Base-by-base conservation (phyloP, 2,113 vertebrate species). In the Dicrurus megarhynchus region DNA sequence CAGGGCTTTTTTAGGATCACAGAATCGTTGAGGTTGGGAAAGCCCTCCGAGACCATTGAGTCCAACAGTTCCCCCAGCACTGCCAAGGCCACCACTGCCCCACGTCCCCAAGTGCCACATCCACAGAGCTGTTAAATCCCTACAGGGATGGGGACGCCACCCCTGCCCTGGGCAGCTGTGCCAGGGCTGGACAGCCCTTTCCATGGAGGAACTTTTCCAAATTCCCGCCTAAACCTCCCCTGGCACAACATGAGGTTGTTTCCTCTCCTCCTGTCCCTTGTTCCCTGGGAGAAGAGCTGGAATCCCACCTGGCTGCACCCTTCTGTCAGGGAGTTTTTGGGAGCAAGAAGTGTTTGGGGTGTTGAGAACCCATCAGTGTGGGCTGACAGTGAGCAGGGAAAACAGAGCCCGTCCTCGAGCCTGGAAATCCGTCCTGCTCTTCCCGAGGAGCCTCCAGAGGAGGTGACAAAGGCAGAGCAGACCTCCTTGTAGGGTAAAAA, bases 21-120 rank as follows among this genome's bases (percentile, higher is more conserved):
- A 49, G 67, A 18, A 42, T 18, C 2, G 0, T 0, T 55, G 28
- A n/a, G 55, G 16, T 7, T 70, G 17, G 57, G 22, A 60, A 50
- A 80, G 11, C 17, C 27, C 37, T 57, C 32, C 26, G 33, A 60
- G 15, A 19, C 2, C 22, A 27, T 33, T 0, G 1, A 71, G 30
- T 35, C 49, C 57, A 44, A 4, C 44, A 1, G 1, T 22, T 50
- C 8, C 13, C 18, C 19, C 28, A 60, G 39, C 61, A 32, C 21
- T 44, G n/a, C 39, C 64, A 21, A 41, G 41, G 41, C 11, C 65
- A 79, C 4, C 56, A 1, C 56, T 47, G n/a, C 1, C 64, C 65
- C 14, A 5, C 35, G 26, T 56, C 56, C 65, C 85, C 75, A 63
- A 1, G 50, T 71, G 42, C 17, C 76, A 88, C 59, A 64, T 50